Conservation (phyloP, 2,797 vertebrate species). For the Gorsachius magnificus region DNA sequence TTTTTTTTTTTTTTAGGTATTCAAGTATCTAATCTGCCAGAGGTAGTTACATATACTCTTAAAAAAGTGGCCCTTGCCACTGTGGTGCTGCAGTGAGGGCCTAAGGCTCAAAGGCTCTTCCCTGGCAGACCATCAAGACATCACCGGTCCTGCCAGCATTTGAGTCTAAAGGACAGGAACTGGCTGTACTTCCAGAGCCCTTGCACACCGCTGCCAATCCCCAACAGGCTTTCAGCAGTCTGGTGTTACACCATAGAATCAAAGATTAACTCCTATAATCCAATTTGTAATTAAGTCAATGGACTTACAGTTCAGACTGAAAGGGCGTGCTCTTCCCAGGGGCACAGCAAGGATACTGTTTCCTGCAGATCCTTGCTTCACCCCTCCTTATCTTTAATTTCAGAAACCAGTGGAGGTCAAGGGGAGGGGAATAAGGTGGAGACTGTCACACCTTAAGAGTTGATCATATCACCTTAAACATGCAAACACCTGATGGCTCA, state of each 20-base stretch:
- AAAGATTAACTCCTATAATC: conserved; percentile 50
- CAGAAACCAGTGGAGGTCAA: background rate
- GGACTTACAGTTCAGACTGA: background rate
- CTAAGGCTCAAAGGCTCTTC: background rate
- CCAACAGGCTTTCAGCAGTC: background rate
- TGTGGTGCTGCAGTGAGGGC: accelerated
- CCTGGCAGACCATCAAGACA: background rate
- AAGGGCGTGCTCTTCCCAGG: background rate
- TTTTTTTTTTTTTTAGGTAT: background rate
- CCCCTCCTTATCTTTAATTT: background rate
- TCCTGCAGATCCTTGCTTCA: background rate
- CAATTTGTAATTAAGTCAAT: conserved; percentile 60
- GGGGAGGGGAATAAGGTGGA: background rate
- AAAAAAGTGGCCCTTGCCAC: background rate
- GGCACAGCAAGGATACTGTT: background rate
- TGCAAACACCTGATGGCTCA: background rate
- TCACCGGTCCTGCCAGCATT: background rate
- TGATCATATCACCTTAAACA: background rate
- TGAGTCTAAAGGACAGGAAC: conserved; percentile 20
- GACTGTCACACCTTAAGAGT: background rate
- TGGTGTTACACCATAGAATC: conserved; percentile 11
- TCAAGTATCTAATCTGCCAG: background rate
- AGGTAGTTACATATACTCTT: background rate
- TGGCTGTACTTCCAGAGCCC: conserved; percentile 33
- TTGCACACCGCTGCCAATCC: background rate